Base-by-base conservation (phyloP, 2,888 invertebrate species). In the Spodoptera exigua region DNA sequence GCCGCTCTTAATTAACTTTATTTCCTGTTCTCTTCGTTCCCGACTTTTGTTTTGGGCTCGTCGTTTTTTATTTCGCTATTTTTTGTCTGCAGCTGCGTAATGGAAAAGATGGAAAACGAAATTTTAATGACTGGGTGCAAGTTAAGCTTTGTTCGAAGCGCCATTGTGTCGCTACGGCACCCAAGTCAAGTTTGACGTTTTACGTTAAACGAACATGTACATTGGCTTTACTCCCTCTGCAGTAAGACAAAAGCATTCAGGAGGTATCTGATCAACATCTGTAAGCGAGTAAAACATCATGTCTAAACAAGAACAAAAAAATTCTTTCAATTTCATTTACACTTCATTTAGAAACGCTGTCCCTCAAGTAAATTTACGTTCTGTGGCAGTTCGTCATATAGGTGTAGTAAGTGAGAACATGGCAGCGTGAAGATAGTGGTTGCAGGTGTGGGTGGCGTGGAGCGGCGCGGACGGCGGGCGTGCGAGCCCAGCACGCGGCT, bases 1-100 rank as follows among this genome's bases (percentile, higher is more conserved):
- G 90, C 91, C 88, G 92, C 93, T 93, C 92, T 93, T 94, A 94
- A 94, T 94, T 94, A 94, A 94, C 93, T 94, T 93, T 93, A 93
- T 93, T 94, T 93, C 93, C 93, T 92, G 92, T 93, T 92, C 93
- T 92, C 90, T 89, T 88, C 88, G 87, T 86, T 88, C 87, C 86
- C 88, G 89, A 90, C 91, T 92, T 93, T 93, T 93, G 90, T 93
- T 93, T 93, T 92, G 89, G 86, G 85, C 87, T 90, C 85, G 87
- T 89, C 85, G 84, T 86, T 90, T 90, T 89, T 92, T 92, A 84
- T 91, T 92, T 90, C 82, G 86, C 89, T 90, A 90, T 93, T 93
- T 93, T 92, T 93, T 92, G 93, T 93, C 93, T 93, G 92, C 90
- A 83, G 85, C 85, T 89, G 90, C 89, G 89, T 91, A 92, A 92